Base-by-base conservation (phyloP, 2,113 vertebrate genomes). In the Polypterus senegalus region DNA sequence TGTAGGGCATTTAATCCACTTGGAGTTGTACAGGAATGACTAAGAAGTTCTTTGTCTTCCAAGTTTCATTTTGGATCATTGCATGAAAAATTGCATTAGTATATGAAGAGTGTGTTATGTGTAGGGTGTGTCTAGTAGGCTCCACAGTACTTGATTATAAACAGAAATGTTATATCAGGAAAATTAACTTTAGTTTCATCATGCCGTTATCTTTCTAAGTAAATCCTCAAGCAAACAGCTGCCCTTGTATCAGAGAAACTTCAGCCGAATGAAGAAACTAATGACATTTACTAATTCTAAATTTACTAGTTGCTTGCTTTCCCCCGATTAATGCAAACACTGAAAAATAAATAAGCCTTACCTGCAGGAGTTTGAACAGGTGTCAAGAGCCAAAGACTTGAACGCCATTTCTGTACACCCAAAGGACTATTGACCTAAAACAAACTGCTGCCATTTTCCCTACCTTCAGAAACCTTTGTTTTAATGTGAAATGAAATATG, bases 341-440 rank as follows among this genome's bases (percentile, higher is more conserved):
- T 72, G 61, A 71, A 72, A 70, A 62, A 77, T 64, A 77, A 83
- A 76, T 59, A 77, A 58, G 62, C 62, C 53, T 63, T 73, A 69
- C 62, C 59, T 60, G 62, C 64, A 60, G 73, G 71, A 76, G 71
- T 88, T 86, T 83, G 76, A 86, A 81, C 75, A 82, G 81, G 73
- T 86, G 78, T 71, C 74, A 66, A 55, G 6, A 69, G 48, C 63
- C 70, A 74, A 70, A 71, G 57, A 48, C 46, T 61, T 11, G 57
- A 70, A 47, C n/a, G 58, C 55, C 67, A 7, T 58, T 71, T 64
- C 65, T 66, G 48, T 73, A 69, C 49, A 70, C 46, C 48, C 67
- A 57, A 61, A 46, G 62, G 62, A 63, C 4, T 7, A 49, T 53
- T 74, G 27, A 68, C 66, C 66, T 71, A 72, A 76, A 76, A 65